These are phyloP conservation scores for Acrocephalus kingi DNA, from an alignment of 2,113 vertebrate genomes.

Conservation along the genomic window DNA sequence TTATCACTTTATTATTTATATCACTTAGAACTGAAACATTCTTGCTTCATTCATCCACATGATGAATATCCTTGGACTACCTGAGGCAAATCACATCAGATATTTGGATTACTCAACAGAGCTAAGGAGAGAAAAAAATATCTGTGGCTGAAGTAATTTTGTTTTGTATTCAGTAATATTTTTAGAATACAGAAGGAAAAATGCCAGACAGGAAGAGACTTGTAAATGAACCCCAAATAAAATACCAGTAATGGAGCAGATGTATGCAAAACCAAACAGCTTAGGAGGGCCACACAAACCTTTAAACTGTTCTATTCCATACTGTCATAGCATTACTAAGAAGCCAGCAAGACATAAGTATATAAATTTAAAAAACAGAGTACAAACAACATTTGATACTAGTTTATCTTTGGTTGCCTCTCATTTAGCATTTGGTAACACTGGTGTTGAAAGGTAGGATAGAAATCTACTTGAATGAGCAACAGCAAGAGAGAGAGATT, in stretches of 20 bases:
- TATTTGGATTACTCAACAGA: not conserved
- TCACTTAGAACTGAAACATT: not conserved
- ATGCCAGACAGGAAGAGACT: not conserved
- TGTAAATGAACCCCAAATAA: not conserved
- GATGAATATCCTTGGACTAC: not conserved
- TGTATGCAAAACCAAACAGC: not conserved
- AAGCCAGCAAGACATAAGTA: not conserved
- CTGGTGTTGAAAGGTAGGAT: not conserved
- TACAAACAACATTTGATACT: not conserved
- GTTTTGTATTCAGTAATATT: not conserved
- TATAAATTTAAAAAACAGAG: not conserved
- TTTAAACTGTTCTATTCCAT: not conserved
- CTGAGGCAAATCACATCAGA: not conserved
- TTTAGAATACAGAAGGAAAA: constrained; percentile 41
- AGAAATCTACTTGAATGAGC: not conserved
- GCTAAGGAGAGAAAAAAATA: not conserved
- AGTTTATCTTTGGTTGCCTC: not conserved
- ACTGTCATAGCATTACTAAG: not conserved
- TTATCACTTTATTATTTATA: not conserved
- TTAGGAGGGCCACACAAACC: not conserved
- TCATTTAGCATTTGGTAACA: not conserved
- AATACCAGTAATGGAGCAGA: not conserved
- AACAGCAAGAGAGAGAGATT: not conserved
- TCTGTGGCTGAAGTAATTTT: not conserved
- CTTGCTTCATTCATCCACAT: not conserved